Evolutionary conservation across 1,140 invertebrate species (phyloP).

Genomic region (Polypedilum pembai): DNA sequence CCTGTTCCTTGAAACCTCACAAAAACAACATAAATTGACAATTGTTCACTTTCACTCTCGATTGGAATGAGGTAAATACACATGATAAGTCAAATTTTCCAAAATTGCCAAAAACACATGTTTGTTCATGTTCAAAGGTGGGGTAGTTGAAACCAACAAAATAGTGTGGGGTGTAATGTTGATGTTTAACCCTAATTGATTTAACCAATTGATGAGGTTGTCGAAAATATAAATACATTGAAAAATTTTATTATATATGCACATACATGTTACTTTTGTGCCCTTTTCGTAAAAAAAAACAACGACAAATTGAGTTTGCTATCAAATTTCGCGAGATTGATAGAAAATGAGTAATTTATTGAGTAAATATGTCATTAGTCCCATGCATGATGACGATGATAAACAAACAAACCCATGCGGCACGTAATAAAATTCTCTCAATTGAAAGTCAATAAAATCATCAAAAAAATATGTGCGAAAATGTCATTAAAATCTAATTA

Average conservation of each 20-base stretch:
- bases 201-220: slow-evolving; percentile 17
- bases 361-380: neutral
- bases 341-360: too few relatives aligned
- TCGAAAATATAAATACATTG: neutral
- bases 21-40: neutral
- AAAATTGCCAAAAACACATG: slow-evolving; percentile 25
- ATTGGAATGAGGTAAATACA: neutral
- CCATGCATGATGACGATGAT: neutral
- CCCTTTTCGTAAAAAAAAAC: neutral
- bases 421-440: neutral
- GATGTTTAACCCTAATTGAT: neutral
- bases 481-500: slow-evolving; percentile 24
- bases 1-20: neutral
- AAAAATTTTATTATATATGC: neutral
- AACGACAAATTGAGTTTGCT: too few relatives aligned
- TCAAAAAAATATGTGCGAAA: slow-evolving; percentile 6
- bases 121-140: neutral
- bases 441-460: neutral
- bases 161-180: neutral
- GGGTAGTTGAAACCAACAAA: neutral
- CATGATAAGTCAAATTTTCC: slow-evolving; percentile 15
- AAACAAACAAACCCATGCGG: neutral
- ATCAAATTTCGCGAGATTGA: slow-evolving; percentile 2
- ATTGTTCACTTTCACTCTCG: neutral
- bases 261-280: neutral